These are phyloP conservation scores for Balearica regulorum DNA, from an alignment of 2,797 vertebrate genomes.

Conservation along the genomic window DNA sequence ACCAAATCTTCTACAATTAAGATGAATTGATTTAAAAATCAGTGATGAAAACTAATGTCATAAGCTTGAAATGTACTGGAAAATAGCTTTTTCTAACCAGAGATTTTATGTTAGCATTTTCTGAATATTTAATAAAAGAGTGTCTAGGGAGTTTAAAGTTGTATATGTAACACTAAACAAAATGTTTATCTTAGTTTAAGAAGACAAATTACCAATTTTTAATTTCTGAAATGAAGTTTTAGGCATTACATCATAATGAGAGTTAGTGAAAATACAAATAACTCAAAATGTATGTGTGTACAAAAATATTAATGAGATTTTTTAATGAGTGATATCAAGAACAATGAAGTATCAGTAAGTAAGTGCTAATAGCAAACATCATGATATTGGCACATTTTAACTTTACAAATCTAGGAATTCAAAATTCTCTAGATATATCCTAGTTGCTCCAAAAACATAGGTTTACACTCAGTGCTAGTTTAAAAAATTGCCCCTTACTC, in stretches of 20 bases:
- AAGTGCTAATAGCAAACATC: background rate
- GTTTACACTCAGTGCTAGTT: background rate
- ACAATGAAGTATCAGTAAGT: background rate
- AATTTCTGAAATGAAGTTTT: background rate
- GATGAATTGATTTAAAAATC: slow-evolving; percentile 1
- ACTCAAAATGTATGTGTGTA: background rate
- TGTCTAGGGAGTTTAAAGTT: background rate
- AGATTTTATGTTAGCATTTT: background rate
- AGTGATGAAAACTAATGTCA: background rate
- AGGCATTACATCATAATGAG: background rate
- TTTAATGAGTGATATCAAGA: background rate
- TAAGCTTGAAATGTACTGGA: background rate
- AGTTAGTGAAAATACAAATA: background rate
- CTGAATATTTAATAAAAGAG: background rate
- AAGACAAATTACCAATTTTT: background rate
- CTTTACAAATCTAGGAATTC: background rate
- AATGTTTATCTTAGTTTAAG: background rate
- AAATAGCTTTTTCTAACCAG: slow-evolving; percentile 1
- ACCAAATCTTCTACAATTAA: slow-evolving; percentile 29
- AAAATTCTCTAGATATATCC: background rate
- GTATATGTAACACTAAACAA: background rate
- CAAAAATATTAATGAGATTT: background rate
- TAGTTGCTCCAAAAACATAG: rapidly evolving
- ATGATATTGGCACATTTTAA: background rate
- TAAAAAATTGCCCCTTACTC: background rate